Conservation (phyloP, 2,888 invertebrate genomes). For the Apotomis capreana region DNA sequence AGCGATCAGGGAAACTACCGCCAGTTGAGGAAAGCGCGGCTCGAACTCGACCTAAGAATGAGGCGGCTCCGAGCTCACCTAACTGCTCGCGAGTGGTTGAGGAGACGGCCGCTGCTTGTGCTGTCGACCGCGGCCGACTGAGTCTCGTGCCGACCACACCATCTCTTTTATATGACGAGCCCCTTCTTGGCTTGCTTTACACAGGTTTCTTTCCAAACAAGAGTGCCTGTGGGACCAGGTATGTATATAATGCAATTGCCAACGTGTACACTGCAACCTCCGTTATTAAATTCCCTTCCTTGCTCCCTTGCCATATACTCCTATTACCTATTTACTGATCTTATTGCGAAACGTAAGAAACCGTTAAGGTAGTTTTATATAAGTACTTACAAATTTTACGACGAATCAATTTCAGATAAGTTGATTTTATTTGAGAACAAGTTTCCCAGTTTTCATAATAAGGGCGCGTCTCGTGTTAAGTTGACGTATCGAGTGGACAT, state of each 20-base stretch:
- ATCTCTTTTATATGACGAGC: slow-evolving; percentile 74
- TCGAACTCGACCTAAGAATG: slow-evolving; percentile 18
- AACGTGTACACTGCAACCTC: slow-evolving; percentile 4
- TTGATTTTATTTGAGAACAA: slow-evolving; percentile 1
- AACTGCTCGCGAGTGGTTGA: slow-evolving; percentile 44
- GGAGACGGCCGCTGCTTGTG: slow-evolving; percentile 53
- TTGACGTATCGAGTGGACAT: slow-evolving; percentile 4
- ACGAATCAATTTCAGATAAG: not conserved
- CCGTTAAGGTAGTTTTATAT: too few species aligned
- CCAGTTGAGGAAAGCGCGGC: slow-evolving; percentile 34
- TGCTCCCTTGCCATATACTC: slow-evolving; percentile 1
- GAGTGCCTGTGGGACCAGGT: slow-evolving; percentile 52
- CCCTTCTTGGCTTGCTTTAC: slow-evolving; percentile 60
- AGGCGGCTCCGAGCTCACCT: slow-evolving; percentile 53
- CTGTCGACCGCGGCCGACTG: slow-evolving; percentile 69
- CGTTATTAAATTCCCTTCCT: slow-evolving; percentile 16
- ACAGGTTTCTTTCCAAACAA: slow-evolving; percentile 58
- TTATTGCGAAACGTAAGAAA: slow-evolving; percentile 4
- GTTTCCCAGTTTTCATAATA: not conserved
- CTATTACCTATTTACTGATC: slow-evolving; percentile 1
- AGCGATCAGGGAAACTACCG: slow-evolving; percentile 39
- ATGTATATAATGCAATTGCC: slow-evolving; percentile 6
- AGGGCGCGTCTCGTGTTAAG: not conserved
- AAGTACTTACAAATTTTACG: not conserved
- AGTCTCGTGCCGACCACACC: slow-evolving; percentile 66